phyloP scores from a whole-genome alignment of 2,113 vertebrate species.

The Deroptyus accipitrinus region DNA sequence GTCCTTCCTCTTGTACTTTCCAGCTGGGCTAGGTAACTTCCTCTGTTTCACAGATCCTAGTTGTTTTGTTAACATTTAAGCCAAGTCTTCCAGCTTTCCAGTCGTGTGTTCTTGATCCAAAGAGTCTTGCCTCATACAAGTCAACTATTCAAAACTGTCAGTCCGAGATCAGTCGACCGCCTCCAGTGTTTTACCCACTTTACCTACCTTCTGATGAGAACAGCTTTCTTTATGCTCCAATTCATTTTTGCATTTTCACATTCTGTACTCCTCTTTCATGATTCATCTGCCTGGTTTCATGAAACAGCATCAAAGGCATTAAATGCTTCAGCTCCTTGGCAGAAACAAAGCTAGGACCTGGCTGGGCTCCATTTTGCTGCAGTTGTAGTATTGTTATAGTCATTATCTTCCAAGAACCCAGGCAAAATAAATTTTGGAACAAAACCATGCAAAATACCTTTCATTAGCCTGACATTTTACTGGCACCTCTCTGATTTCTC shows the following conservation, averaged over 20 bases:
- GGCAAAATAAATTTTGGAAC: not conserved
- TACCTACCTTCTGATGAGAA: not conserved
- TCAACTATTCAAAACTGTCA: not conserved
- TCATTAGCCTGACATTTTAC: not conserved
- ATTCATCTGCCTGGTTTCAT: not conserved
- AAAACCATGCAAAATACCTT: not conserved
- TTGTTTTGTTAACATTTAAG: conserved; percentile 27
- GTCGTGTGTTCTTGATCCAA: not conserved
- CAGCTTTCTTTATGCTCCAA: not conserved
- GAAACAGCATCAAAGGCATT: not conserved
- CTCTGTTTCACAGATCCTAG: not conserved
- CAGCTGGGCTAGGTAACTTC: conserved; percentile 21
- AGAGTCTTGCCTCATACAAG: not conserved
- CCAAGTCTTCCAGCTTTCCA: not conserved
- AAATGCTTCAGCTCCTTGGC: not conserved
- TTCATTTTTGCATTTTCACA: not conserved
- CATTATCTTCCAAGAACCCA: not conserved
- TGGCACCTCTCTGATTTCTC: not conserved
- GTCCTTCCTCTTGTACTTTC: not conserved
- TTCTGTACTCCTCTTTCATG: not conserved
- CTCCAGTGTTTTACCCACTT: not conserved
- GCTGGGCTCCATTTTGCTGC: not conserved
- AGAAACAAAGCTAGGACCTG: not conserved
- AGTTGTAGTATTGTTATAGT: not conserved
- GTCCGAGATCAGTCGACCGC: not conserved